Conservation (phyloP, 2,888 invertebrate species). For the Pollenia angustigena region DNA sequence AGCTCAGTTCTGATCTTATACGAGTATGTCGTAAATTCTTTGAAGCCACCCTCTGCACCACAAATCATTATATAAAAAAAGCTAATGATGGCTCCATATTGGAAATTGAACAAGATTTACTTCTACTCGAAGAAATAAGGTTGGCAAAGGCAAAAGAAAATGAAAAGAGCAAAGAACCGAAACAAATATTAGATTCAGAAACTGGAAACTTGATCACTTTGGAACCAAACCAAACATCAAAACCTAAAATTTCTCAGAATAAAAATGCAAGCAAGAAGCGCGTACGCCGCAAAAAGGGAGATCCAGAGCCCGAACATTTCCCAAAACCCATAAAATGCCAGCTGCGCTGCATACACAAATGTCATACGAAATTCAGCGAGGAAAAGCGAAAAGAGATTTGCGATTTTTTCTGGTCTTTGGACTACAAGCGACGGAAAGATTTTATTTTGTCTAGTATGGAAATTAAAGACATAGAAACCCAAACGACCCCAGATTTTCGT, state of each 20-base stretch:
- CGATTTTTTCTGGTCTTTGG: slow-evolving; percentile 74
- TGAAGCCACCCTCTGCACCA: slow-evolving; percentile 69
- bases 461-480: slow-evolving; percentile 69
- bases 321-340: slow-evolving; percentile 74
- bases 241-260: slow-evolving; percentile 34
- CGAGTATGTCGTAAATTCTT: slow-evolving; percentile 70
- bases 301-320: slow-evolving; percentile 65
- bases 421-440: slow-evolving; percentile 74
- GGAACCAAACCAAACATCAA: slow-evolving; percentile 37
- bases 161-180: slow-evolving; percentile 21
- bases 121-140: slow-evolving; percentile 43
- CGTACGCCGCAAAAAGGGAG: slow-evolving; percentile 54
- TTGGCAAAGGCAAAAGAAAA: slow-evolving; percentile 19
- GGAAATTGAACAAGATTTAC: slow-evolving; percentile 55
- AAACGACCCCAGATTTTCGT: slow-evolving; percentile 72
- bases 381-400: slow-evolving; percentile 74
- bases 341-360: slow-evolving; percentile 71
- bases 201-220: slow-evolving; percentile 54
- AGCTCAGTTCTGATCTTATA: slow-evolving; percentile 32
- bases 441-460: slow-evolving; percentile 74
- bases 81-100: slow-evolving; percentile 69
- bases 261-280: slow-evolving; percentile 36
- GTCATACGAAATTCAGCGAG: slow-evolving; percentile 73
- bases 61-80: slow-evolving; percentile 68
- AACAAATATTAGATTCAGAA: slow-evolving; percentile 64